Evolutionary conservation across 2,888 invertebrate genomes (phyloP), one percentile per base, ranked within the genome.

Genomic region (Allacma fusca): DNA sequence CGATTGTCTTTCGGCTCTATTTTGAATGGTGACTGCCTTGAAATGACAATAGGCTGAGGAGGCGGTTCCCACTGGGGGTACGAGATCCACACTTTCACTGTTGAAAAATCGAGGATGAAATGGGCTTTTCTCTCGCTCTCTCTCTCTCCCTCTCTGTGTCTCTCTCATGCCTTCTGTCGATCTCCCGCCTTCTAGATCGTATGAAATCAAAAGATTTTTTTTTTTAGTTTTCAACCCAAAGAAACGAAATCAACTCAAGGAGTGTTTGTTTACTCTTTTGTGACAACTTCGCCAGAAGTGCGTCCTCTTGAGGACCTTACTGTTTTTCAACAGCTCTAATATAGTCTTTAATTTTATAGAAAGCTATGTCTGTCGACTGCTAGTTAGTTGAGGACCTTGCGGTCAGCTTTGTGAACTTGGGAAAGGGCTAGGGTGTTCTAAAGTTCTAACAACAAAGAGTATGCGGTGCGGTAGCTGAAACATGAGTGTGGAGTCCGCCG

Each of bases 21-120:
- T 73, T 73, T 73, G 73, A 73, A 73, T 73, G 73, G 73, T 73
- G 73, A 73, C 73, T 73, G 62, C 59, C 73, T 73, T 73, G 73
- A 73, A 73, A 73, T 73, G 73, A 73, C 73, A 72, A 72, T 72
- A 72, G 72, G 29, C 44, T 72, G 26, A 64, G 34, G 73, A 73
- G 73, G 62, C 68, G 40, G 57, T 64, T 74, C 65, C 74, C 24
- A 28, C 13, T 40, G 65, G 74, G 44, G 65, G 26, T 57, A 50
- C 13, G 24, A 19, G 65, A 43, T 74, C 74, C 65, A 74, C 65
- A 65, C 74, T 74, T 74, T 74, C 65, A 65, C 65, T 74, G 65
- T 74, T 72, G 74, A 74, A 74, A 74, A 74, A 74, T 74, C 40
- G 74, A 67, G 74, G 65, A 44, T 74, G 65, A 74, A 74, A 74